Conservation (phyloP, 1,140 invertebrate species). For the Macrocentrus cingulum region DNA sequence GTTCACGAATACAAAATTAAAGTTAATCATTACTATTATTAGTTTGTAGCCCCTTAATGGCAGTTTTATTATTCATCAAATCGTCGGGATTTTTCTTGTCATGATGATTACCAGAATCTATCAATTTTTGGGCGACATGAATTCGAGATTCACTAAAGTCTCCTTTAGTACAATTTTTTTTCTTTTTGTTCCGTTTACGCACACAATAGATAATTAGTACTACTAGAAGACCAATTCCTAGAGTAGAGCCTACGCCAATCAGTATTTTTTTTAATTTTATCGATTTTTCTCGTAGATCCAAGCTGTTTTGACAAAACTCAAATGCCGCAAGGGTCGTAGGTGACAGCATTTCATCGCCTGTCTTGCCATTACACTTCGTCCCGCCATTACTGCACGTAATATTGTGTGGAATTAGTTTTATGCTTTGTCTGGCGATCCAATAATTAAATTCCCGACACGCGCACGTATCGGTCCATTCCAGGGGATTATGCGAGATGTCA, state of each 20-base stretch:
- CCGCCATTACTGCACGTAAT: slow-evolving; percentile 32
- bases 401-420: slow-evolving; percentile 33
- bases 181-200: slow-evolving; percentile 48
- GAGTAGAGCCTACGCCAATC: slow-evolving; percentile 45
- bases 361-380: neutral
- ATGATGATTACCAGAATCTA: too few relatives aligned
- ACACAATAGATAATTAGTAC: slow-evolving; percentile 44
- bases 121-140: too few relatives aligned
- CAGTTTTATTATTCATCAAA: too few relatives aligned
- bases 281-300: slow-evolving; percentile 32
- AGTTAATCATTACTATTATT: too few relatives aligned
- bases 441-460: slow-evolving; percentile 40
- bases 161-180: too few relatives aligned
- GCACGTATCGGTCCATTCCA: slow-evolving; percentile 39
- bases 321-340: slow-evolving; percentile 40
- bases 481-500: slow-evolving; percentile 40
- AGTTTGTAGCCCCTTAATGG: too few relatives aligned
- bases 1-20: too few relatives aligned
- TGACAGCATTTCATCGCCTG: slow-evolving; percentile 27
- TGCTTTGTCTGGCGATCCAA: slow-evolving; percentile 37
- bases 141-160: too few relatives aligned
- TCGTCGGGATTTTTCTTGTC: too few relatives aligned
- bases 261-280: slow-evolving; percentile 42
- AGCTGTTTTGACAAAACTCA: slow-evolving; percentile 35
- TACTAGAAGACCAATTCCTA: slow-evolving; percentile 33